Conservation (phyloP, 2,797 vertebrate species). For the Brotula barbata region DNA sequence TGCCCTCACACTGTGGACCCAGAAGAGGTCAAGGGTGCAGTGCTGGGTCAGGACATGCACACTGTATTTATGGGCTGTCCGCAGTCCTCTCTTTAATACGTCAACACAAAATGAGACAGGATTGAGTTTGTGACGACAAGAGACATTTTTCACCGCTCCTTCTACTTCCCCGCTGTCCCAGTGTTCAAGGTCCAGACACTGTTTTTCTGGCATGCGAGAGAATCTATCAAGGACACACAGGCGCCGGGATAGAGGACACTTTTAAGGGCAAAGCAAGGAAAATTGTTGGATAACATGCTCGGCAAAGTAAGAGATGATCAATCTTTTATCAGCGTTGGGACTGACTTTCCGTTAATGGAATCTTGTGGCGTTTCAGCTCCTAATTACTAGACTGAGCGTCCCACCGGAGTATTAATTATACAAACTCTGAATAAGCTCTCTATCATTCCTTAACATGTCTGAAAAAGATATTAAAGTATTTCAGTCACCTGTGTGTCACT, state of each 20-base stretch:
- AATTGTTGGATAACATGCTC: constrained; percentile 35
- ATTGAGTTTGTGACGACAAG: constrained; percentile 75
- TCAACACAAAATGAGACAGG: constrained; percentile 71
- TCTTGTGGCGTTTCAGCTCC: constrained; percentile 61
- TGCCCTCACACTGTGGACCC: not conserved
- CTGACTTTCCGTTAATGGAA: constrained; percentile 69
- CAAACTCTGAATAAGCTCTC: constrained; percentile 36
- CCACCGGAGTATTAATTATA: constrained; percentile 68
- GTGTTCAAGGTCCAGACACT: constrained; percentile 60
- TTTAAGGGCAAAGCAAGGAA: constrained; percentile 54
- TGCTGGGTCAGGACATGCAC: constrained; percentile 56
- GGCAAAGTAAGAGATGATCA: constrained; percentile 60
- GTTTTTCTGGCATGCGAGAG: constrained; percentile 42
- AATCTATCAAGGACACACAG: constrained; percentile 57
- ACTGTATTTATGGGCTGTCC: constrained; percentile 69
- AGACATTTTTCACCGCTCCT: constrained; percentile 74
- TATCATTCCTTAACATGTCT: constrained; percentile 34
- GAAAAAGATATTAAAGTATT: constrained; percentile 8
- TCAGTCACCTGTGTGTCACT: constrained; percentile 18
- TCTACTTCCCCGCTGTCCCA: constrained; percentile 37
- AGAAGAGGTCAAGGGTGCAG: constrained; percentile 49
- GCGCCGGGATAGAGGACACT: constrained; percentile 37
- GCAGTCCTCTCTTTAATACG: constrained; percentile 59
- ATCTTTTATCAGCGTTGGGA: constrained; percentile 60
- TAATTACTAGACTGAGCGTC: constrained; percentile 63